Evolutionary conservation across 2,888 invertebrate genomes (phyloP).

Genomic region (Drosophila putrida): DNA sequence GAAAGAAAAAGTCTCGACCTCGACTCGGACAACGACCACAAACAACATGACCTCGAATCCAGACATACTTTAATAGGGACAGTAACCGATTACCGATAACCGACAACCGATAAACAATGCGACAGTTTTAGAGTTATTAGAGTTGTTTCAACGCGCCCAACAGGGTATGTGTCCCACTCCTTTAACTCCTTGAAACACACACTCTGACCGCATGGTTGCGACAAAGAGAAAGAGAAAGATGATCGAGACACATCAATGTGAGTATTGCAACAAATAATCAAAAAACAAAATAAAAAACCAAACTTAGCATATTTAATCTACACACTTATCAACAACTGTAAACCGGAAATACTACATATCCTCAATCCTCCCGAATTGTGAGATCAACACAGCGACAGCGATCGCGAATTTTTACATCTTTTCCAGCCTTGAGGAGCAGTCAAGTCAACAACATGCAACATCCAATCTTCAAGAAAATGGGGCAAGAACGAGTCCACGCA

Average conservation of each 20-base stretch:
- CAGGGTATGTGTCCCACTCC: constrained; percentile 60
- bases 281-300: constrained; percentile 32
- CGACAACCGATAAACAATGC: constrained; percentile 28
- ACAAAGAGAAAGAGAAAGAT: constrained; percentile 72
- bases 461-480: neutral
- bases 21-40: constrained; percentile 26
- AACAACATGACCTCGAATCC: constrained; percentile 14
- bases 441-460: neutral
- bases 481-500: neutral
- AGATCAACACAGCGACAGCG: neutral
- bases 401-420: constrained; percentile 16
- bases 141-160: constrained; percentile 66
- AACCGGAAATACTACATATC: neutral
- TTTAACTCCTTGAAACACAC: constrained; percentile 68
- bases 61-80: neutral
- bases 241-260: constrained; percentile 72
- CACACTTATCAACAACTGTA: constrained; percentile 41
- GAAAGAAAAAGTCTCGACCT: constrained; percentile 53
- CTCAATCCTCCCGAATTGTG: neutral
- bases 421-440: constrained; percentile 18
- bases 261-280: constrained; percentile 71
- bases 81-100: no score
- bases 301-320: constrained; percentile 50
- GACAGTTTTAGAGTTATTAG: constrained; percentile 66
- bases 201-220: constrained; percentile 69